phyloP scores from a whole-genome alignment of 2,797 vertebrate genomes.

The Fratercula arctica region DNA sequence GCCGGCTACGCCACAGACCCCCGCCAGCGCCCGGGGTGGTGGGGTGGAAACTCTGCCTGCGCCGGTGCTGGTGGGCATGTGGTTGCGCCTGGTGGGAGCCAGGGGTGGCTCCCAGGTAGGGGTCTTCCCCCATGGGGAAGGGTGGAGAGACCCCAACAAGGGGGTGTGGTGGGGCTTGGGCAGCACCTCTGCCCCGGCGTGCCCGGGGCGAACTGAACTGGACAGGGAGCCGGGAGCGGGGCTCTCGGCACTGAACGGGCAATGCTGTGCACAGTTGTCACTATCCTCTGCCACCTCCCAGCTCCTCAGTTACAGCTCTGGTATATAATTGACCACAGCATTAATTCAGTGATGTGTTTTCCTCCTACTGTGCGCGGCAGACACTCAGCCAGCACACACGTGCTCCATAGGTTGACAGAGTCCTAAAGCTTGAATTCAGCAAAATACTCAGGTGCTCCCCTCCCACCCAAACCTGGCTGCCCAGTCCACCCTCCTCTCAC shows the following conservation, averaged over 20 bases:
- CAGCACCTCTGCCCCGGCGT: background rate
- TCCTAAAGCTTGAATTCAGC: background rate
- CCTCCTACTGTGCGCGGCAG: fast-evolving
- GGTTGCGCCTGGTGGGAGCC: background rate
- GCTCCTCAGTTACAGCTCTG: background rate
- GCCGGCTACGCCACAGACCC: background rate
- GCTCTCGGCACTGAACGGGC: background rate
- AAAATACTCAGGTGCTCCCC: fast-evolving
- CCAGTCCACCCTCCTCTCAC: background rate
- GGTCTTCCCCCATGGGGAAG: background rate
- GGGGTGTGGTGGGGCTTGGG: background rate
- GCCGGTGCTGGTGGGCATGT: fast-evolving
- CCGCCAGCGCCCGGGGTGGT: constrained; percentile 18
- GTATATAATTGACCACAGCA: background rate
- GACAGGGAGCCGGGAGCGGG: fast-evolving
- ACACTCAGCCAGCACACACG: fast-evolving
- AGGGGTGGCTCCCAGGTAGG: background rate
- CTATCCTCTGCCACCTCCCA: background rate
- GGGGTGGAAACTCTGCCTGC: background rate
- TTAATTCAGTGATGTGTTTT: background rate
- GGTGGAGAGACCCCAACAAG: background rate
- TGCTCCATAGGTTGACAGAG: background rate
- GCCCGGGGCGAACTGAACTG: fast-evolving
- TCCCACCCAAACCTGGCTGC: background rate
- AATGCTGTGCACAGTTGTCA: background rate